Percentiles rank a stretch among this genome's conserved stretches.
Conservation (phyloP, 2,113 vertebrate genomes). For the Serinus canaria region DNA sequence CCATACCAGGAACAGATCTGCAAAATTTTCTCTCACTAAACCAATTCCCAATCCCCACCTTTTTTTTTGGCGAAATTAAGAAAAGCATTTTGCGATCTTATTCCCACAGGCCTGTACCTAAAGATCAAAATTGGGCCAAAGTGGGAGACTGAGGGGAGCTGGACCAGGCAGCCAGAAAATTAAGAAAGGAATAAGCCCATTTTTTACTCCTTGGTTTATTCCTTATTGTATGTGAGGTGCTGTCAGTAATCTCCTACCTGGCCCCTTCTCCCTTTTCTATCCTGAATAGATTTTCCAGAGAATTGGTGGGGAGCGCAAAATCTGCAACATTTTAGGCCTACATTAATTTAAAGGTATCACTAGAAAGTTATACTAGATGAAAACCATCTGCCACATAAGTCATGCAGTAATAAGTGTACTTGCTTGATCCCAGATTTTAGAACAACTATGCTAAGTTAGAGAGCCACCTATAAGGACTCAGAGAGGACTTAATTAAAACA, state of each 20-base stretch:
- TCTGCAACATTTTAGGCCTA: background rate
- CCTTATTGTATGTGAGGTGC: background rate
- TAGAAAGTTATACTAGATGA: background rate
- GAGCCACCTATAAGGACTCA: background rate
- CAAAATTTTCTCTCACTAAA: background rate
- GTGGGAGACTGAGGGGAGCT: background rate
- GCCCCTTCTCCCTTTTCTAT: background rate
- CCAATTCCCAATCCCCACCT: background rate
- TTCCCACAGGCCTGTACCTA: background rate
- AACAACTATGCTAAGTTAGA: background rate
- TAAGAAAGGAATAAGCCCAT: background rate
- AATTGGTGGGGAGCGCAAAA: background rate
- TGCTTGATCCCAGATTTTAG: background rate
- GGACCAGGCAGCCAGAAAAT: background rate
- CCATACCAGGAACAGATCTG: background rate
- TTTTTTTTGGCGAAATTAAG: background rate
- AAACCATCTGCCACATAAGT: conserved; percentile 6
- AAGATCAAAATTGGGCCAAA: background rate
- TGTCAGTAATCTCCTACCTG: background rate
- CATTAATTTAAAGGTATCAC: background rate
- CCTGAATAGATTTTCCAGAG: background rate
- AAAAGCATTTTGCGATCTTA: background rate
- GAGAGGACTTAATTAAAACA: background rate
- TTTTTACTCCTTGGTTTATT: background rate
- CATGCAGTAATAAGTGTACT: background rate